Percentiles rank a stretch among this genome's conserved stretches.
phyloP scores from a whole-genome alignment of 2,888 invertebrate species.

The Temnothorax ravouxi region DNA sequence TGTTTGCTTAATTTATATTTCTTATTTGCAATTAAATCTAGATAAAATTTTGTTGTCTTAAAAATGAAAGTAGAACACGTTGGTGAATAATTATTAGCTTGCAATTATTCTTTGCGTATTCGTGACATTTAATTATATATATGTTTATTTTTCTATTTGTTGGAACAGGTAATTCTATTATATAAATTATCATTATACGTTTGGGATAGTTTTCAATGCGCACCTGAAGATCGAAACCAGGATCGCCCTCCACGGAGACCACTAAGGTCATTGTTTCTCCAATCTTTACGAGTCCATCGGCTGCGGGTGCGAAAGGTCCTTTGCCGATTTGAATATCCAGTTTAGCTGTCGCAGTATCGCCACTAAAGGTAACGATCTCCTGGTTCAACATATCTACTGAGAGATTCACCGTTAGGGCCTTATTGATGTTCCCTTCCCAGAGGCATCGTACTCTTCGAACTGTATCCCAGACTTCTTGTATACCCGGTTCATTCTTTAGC shows the following conservation, averaged over 20 bases:
- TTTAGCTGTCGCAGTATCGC: conserved; percentile 93
- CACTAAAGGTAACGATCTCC: conserved; percentile 93
- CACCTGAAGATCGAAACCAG: conserved; percentile 91
- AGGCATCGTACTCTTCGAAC: conserved; percentile 92
- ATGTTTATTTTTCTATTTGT: background rate
- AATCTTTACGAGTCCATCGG: conserved; percentile 93
- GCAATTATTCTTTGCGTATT: background rate
- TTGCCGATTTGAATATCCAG: conserved; percentile 92
- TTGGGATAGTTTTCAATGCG: background rate
- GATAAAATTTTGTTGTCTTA: background rate
- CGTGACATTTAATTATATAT: background rate
- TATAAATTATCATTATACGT: background rate
- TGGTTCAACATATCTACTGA: conserved; percentile 93
- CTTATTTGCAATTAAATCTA: background rate
- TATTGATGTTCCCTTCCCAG: conserved; percentile 94
- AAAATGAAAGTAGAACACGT: background rate
- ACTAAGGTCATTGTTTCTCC: conserved; percentile 94
- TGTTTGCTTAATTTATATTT: background rate
- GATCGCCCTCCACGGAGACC: conserved; percentile 92
- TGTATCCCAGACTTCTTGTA: conserved; percentile 93
- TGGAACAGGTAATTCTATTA: background rate
- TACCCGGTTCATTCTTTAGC: conserved; percentile 91
- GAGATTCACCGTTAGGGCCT: conserved; percentile 91
- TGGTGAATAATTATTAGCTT: background rate
- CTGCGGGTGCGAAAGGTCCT: conserved; percentile 92